These are phyloP conservation scores for Butorides virescens DNA, from an alignment of 2,113 vertebrate species.

Conservation along the genomic window DNA sequence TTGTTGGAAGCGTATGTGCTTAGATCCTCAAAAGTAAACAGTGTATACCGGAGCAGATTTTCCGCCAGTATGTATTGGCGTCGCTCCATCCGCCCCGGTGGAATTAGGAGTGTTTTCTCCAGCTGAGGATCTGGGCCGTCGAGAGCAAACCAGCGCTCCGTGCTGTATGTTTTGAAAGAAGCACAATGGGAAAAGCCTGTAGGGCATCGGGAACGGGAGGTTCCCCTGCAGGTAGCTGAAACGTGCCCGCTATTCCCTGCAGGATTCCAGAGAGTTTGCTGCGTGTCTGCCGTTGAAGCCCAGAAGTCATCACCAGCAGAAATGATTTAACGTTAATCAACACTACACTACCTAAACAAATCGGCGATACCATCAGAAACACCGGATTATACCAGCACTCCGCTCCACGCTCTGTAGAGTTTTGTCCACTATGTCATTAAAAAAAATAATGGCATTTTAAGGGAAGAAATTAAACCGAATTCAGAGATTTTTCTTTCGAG, in stretches of 20 bases:
- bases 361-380: not conserved
- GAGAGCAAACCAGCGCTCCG: not conserved
- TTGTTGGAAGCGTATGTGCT: not conserved
- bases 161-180: not conserved
- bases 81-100: not conserved
- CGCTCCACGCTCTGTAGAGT: not conserved
- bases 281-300: not conserved
- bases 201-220: accelerated
- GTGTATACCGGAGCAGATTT: not conserved
- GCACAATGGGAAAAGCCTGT: not conserved
- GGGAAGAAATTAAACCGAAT: not conserved
- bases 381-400: not conserved
- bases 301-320: not conserved
- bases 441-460: not conserved
- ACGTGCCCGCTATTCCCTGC: not conserved
- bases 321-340: not conserved
- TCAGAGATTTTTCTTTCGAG: not conserved
- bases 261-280: not conserved
- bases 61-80: not conserved
- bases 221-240: not conserved
- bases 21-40: not conserved
- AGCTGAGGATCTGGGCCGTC: not conserved
- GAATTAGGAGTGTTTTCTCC: not conserved
- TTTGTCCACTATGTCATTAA: not conserved
- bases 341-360: not conserved